A percentile compares a stretch with the other conserved stretches of the same genome.
Evolutionary conservation across 2,797 vertebrate genomes (phyloP).

Genomic region (Avahi laniger): DNA sequence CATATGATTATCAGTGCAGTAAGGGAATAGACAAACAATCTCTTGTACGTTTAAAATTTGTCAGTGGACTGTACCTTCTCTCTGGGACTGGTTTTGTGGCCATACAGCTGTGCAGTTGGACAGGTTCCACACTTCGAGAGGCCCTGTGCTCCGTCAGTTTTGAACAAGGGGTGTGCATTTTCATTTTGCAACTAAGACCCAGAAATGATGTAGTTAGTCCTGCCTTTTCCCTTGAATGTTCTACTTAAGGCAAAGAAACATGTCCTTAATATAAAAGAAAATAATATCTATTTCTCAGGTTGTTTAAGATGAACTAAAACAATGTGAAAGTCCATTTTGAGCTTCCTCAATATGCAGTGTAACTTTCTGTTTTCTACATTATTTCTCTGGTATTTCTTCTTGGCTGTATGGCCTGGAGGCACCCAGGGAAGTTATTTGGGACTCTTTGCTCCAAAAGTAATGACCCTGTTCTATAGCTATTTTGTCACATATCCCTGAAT

Average conservation of each 20-base stretch:
- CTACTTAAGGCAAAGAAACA: not conserved
- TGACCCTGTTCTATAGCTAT: not conserved
- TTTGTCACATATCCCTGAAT: not conserved
- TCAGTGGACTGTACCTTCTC: not conserved
- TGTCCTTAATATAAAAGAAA: not conserved
- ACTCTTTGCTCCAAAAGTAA: not conserved
- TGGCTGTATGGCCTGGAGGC: not conserved
- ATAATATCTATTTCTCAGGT: not conserved
- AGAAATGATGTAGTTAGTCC: not conserved
- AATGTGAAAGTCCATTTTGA: not conserved
- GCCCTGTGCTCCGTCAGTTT: not conserved
- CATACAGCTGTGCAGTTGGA: not conserved
- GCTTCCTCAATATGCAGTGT: not conserved
- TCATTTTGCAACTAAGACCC: not conserved
- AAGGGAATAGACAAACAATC: not conserved
- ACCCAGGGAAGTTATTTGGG: not conserved
- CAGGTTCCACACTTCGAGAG: not conserved
- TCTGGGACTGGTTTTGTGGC: not conserved
- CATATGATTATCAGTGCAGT: not conserved
- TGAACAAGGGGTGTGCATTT: not conserved
- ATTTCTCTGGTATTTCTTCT: not conserved
- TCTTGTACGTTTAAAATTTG: not conserved
- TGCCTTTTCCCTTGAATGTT: not conserved
- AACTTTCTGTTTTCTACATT: not conserved
- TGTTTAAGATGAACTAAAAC: not conserved